Conservation (phyloP, 1,140 invertebrate species). For the Zaprionus africanus region DNA sequence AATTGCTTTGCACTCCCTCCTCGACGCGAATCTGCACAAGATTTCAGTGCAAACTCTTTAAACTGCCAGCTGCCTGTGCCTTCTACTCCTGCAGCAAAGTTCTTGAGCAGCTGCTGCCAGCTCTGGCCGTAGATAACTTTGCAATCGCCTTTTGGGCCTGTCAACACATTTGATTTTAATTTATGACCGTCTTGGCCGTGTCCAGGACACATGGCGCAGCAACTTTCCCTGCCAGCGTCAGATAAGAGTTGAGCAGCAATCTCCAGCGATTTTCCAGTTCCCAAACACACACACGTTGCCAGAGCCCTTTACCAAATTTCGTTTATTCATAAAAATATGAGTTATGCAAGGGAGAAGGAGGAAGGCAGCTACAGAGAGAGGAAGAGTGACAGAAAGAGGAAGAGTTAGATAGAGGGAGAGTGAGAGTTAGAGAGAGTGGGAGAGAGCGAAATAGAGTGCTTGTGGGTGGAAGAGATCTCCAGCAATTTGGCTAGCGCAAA, state of each 20-base stretch:
- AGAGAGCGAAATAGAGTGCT: background rate
- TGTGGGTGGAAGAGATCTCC: background rate
- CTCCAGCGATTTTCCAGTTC: background rate
- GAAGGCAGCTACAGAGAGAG: background rate
- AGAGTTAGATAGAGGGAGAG: background rate
- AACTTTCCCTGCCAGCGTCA: conserved; percentile 22
- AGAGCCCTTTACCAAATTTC: conserved; percentile 1
- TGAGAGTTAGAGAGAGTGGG: background rate
- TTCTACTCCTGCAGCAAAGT: background rate
- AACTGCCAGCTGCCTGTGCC: conserved; percentile 3
- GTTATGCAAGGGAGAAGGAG: background rate
- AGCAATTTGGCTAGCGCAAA: background rate
- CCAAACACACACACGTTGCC: background rate
- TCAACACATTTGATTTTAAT: conserved; percentile 73
- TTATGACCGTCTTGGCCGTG: conserved; percentile 63
- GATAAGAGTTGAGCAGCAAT: conserved; percentile 25
- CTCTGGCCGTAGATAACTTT: conserved; percentile 59
- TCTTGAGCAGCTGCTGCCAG: conserved; percentile 43
- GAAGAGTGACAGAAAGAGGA: background rate
- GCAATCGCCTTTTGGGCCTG: conserved; percentile 59
- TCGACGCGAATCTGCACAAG: conserved; percentile 12
- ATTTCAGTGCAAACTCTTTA: conserved; percentile 18
- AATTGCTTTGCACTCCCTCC: conserved; percentile 34
- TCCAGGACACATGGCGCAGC: conserved; percentile 56
- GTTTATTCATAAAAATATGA: background rate